Evolutionary conservation across 2,797 vertebrate genomes (phyloP).

Genomic region (Leontopithecus rosalia): DNA sequence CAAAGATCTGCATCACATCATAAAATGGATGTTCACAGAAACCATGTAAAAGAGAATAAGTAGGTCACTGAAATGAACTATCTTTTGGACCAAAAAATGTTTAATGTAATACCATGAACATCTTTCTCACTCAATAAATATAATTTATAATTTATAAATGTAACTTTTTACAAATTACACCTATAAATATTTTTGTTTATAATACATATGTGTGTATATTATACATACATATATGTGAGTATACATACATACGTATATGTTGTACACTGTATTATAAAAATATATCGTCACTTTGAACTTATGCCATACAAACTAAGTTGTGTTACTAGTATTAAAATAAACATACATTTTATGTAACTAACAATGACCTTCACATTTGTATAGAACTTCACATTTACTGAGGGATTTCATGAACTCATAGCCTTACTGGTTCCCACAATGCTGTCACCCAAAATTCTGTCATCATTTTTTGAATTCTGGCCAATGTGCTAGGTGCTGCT

Average conservation of each 20-base stretch:
- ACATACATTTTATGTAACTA: background rate
- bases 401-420: background rate
- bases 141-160: background rate
- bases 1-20: background rate
- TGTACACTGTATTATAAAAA: background rate
- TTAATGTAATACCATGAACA: background rate
- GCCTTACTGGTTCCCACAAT: background rate
- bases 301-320: background rate
- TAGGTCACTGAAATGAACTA: background rate
- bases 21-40: constrained; percentile 3
- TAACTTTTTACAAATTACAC: background rate
- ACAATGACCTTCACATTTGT: background rate
- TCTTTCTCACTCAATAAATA: background rate
- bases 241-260: background rate
- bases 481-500: background rate
- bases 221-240: background rate
- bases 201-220: background rate
- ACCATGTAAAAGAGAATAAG: background rate
- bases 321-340: constrained; percentile 12
- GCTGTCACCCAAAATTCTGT: background rate
- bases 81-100: constrained; percentile 1
- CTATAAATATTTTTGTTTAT: background rate
- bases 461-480: background rate
- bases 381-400: background rate
- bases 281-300: background rate